Conservation (phyloP, 1,140 invertebrate genomes). For the Drosophila yakuba region DNA sequence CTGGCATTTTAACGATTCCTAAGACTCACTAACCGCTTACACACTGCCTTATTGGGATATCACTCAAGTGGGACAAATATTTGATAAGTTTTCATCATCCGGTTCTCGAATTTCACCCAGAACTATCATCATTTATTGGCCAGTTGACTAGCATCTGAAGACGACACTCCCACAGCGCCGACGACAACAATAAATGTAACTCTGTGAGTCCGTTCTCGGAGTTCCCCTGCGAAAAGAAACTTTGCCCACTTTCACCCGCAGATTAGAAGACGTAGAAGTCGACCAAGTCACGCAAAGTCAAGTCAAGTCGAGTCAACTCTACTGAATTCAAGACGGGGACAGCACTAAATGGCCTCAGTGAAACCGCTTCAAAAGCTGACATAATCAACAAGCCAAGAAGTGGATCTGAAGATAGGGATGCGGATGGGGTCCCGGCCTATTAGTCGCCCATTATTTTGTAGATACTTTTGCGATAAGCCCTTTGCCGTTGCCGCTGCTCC, state of each 20-base stretch:
- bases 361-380: conserved; percentile 62
- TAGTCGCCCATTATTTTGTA: conserved; percentile 79
- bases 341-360: conserved; percentile 47
- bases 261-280: conserved; percentile 1
- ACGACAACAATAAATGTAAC: conserved; percentile 46
- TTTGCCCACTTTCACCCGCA: conserved; percentile 46
- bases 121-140: conserved; percentile 49
- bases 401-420: background rate
- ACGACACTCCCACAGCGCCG: conserved; percentile 33
- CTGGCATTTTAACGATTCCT: conserved; percentile 13
- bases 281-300: background rate
- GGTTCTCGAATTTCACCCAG: conserved; percentile 33
- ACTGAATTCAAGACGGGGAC: conserved; percentile 18
- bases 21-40: conserved; percentile 18
- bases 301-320: conserved; percentile 2
- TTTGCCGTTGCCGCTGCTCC: conserved; percentile 42
- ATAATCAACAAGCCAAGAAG: conserved; percentile 43
- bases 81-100: conserved; percentile 37
- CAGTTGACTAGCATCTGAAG: conserved; percentile 36
- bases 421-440: conserved; percentile 55
- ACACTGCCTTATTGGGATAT: conserved; percentile 20
- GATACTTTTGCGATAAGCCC: conserved; percentile 75
- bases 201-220: conserved; percentile 41
- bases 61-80: conserved; percentile 47
- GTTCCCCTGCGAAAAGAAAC: conserved; percentile 28